Evolutionary conservation across 2,888 invertebrate genomes (phyloP), one percentile per base, ranked within the genome.

Genomic region (Cataglyphis cursor): DNA sequence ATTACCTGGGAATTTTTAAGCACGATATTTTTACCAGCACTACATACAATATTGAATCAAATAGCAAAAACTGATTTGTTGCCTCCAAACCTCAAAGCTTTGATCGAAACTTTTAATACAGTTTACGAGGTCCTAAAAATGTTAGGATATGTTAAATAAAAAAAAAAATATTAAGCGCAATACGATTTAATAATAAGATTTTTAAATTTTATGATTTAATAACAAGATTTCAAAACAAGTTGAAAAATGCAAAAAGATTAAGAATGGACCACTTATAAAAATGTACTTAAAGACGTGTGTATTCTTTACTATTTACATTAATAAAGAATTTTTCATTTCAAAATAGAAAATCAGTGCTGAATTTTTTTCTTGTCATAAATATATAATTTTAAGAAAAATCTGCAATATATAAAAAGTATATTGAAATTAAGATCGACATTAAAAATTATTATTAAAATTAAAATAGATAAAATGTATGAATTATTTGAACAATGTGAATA

Each of bases 41-140:
- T 59, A 8, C 24, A 59, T 15, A 8, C 6, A 0, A 4, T 4
- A 0, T 0, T 68, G 8, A 59, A 10, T 57, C 0, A 0, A 0
- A 0, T 59, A 0, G 0, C 10, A 0, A 24, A 21, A 0, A 57
- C 3, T 41, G 0, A 0, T 5, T 0, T 12, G 0, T 59, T 78
- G 35, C 78, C 78, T 3, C 0, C 1, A 28, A 41, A 6, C 10
- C 0, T 68, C 0, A 0, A 0, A 0, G 0, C 0, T 5, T 0
- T 31, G 10, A 18, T 78, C 3, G 0, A 0, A 0, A 0, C 0
- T 0, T 66, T 78, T 31, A 15, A 66, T 24, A 0, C 0, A 0
- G 0, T 21, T 5, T 78, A 66, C 10, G 0, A 0, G 0, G 0
- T 59, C 0, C 6, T 44, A 10, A 8, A 44, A 31, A 0, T 78